Conservation (phyloP, 2,797 vertebrate genomes). For the Hypotaenidia philippensis region DNA sequence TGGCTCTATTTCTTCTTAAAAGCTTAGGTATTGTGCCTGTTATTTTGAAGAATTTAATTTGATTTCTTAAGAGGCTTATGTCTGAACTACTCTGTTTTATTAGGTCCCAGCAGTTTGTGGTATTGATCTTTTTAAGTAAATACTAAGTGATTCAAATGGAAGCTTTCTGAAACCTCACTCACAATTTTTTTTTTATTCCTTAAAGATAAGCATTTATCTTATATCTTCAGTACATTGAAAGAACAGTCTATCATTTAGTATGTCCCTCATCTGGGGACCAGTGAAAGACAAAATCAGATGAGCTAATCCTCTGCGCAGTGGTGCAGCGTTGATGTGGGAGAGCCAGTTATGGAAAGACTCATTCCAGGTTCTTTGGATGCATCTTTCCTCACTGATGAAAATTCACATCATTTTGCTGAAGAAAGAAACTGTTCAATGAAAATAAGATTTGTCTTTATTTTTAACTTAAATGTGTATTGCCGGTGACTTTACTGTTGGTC, state of each 20-base stretch:
- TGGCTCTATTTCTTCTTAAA: not conserved
- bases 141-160: conserved; percentile 21
- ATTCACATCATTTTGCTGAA: not conserved
- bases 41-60: conserved; percentile 28
- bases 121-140: conserved; percentile 52
- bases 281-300: not conserved
- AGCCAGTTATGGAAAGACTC: not conserved
- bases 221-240: not conserved
- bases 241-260: not conserved
- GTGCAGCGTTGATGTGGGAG: accelerated
- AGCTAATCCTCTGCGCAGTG: not conserved
- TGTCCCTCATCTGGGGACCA: not conserved
- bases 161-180: conserved; percentile 3
- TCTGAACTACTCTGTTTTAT: conserved; percentile 27
- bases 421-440: not conserved
- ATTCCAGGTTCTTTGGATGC: not conserved
- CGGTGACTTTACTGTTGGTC: not conserved
- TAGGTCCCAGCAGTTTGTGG: not conserved
- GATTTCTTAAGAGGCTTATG: conserved; percentile 5
- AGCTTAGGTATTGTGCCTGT: not conserved
- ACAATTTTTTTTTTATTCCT: not conserved
- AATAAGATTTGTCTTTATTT: not conserved
- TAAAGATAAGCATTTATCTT: not conserved
- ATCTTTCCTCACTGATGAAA: not conserved
- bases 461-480: not conserved